Evolutionary conservation across 1,140 invertebrate species (phyloP).

Genomic region (Trichonephila clavata): DNA sequence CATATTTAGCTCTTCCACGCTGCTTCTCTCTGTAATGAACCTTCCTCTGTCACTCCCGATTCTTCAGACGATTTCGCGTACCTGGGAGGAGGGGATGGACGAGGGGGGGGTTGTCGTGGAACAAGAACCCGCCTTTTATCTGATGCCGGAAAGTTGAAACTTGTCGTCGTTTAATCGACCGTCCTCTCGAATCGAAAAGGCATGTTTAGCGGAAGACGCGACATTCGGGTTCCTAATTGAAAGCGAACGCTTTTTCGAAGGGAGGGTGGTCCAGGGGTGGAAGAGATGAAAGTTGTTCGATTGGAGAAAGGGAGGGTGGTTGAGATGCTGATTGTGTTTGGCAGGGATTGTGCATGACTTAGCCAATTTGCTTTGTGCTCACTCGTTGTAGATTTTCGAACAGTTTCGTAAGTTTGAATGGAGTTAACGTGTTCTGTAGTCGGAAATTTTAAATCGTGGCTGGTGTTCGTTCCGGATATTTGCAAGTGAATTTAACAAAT

Average conservation of each 20-base stretch:
- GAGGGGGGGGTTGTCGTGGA: not conserved
- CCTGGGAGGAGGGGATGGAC: not conserved
- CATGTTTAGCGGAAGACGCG: not conserved
- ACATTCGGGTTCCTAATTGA: not conserved
- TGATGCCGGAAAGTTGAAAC: not conserved
- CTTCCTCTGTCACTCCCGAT: not conserved
- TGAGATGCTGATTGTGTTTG: not conserved
- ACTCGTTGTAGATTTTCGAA: too few relatives aligned
- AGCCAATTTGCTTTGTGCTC: too few relatives aligned
- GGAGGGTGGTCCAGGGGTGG: not conserved
- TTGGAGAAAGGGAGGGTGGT: not conserved
- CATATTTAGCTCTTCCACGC: not conserved
- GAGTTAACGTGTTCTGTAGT: too few relatives aligned
- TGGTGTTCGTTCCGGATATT: too few relatives aligned
- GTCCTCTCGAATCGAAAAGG: not conserved
- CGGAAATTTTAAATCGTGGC: too few relatives aligned
- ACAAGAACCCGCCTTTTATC: slow-evolving; percentile 1
- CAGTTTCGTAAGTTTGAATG: too few relatives aligned
- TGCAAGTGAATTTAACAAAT: too few relatives aligned
- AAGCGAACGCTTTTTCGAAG: not conserved
- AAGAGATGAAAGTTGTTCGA: not conserved
- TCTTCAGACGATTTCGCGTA: not conserved
- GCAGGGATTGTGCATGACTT: not conserved
- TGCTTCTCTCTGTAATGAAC: not conserved
- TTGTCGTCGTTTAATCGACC: slow-evolving; percentile 13